Evolutionary conservation across 2,113 vertebrate genomes (phyloP), one percentile per base, ranked within the genome.

Genomic region (Cardinalis cardinalis): DNA sequence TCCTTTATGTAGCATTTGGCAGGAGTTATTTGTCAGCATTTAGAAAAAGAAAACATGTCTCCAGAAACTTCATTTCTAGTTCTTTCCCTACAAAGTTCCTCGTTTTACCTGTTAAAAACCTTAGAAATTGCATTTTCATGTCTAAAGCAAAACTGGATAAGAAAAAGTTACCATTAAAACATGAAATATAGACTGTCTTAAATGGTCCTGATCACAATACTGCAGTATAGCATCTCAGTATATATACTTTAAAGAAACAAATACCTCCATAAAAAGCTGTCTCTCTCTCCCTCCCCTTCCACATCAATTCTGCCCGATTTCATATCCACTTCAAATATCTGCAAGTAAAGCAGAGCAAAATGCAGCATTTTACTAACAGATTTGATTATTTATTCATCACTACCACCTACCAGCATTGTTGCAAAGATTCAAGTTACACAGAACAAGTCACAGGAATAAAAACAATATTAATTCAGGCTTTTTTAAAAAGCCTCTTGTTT

Each of bases 21-120:
- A 95, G 93, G 84, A 93, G 71, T 72, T 95, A 93, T 94, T 94
- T 95, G 93, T 95, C 92, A 94, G 95, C 78, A 80, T 85, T 95
- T 71, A 91, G 89, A 82, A 83, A 92, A 93, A 88, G 74, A 89
- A 95, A 95, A 92, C 88, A 78, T 18, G 76, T 88, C 84, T 87
- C 53, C 78, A 92, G 71, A 90, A 90, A 87, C 84, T 93, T 90
- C 3, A 89, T 48, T 94, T 93, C 88, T 89, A 87, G 78, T 49
- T 85, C 60, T 79, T 94, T 89, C 71, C 61, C 63, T 5, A 4
- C 32, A 55, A 89, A 74, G 58, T 91, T 94, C 84, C 65, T 84
- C 92, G 23, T 21, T 89, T 55, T 59, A 79, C 40, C n/a, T 66
- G 63, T 82, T 66, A 85, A 76, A 76, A 90, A 41, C 59, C 48